Conservation (phyloP, 2,113 vertebrate genomes). For the Oenanthe oenanthe region DNA sequence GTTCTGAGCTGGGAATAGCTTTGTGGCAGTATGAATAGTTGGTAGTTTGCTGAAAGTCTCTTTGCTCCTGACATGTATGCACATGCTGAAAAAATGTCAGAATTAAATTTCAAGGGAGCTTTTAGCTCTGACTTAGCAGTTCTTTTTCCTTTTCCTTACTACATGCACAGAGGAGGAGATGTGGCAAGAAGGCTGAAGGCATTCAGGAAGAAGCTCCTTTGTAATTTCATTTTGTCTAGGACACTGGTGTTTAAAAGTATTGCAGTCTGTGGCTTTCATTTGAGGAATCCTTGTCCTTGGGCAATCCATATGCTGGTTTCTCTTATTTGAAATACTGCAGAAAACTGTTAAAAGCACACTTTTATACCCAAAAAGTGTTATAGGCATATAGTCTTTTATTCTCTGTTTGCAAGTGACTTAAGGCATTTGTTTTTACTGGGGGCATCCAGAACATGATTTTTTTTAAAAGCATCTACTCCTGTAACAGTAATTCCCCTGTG, state of each 20-base stretch:
- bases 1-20: background rate
- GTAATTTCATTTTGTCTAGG: too few species aligned
- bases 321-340: background rate
- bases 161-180: background rate
- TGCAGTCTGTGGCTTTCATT: background rate
- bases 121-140: background rate
- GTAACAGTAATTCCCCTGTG: background rate
- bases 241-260: background rate
- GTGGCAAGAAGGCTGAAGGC: background rate
- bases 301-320: background rate
- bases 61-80: background rate
- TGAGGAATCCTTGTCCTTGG: background rate
- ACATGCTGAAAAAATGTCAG: background rate
- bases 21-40: background rate
- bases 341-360: background rate
- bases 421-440: background rate
- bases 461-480: background rate
- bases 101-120: background rate
- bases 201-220: background rate
- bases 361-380: background rate
- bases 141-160: background rate
- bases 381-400: background rate
- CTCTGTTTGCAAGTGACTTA: background rate
- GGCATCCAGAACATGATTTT: background rate
- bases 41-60: background rate